A percentile compares a stretch with the other conserved stretches of the same genome.
Evolutionary conservation across 92 coral and sea anemone genomes (phyloP).

Genomic region (Epizoanthus illoricatus): DNA sequence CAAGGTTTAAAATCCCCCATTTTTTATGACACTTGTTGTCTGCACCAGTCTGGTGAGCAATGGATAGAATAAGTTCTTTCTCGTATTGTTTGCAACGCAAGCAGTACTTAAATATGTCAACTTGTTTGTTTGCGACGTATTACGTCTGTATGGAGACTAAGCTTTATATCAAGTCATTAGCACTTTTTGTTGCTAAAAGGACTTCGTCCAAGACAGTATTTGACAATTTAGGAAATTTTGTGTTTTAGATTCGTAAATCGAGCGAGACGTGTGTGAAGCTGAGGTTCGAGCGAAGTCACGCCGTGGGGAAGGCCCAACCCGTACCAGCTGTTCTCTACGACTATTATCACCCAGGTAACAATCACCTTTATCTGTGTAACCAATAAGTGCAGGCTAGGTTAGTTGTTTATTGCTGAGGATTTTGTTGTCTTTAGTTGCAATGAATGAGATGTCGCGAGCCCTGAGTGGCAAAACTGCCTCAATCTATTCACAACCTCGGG

Average conservation of each 20-base stretch:
- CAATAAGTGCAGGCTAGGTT: background rate
- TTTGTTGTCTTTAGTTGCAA: no score
- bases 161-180: background rate
- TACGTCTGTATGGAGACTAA: background rate
- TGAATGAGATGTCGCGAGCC: background rate
- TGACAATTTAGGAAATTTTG: background rate
- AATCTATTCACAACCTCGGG: background rate
- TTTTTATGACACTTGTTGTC: no score
- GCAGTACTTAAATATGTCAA: no score
- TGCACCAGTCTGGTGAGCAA: no score
- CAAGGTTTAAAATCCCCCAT: no score
- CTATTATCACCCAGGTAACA: conserved; percentile 91
- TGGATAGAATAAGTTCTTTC: no score
- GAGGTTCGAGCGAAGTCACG: conserved; percentile 70
- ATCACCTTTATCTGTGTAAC: background rate
- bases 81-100: no score
- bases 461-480: background rate
- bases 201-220: background rate
- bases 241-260: conserved; percentile 60
- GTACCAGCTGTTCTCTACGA: conserved; percentile 89
- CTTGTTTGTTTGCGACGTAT: no score
- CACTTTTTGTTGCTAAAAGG: background rate
- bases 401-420: background rate
- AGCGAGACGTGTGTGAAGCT: conserved; percentile 63
- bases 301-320: conserved; percentile 87